Evolutionary conservation across 1,140 invertebrate genomes (phyloP), one percentile per base, ranked within the genome.

Genomic region (Epicauta chinensis): DNA sequence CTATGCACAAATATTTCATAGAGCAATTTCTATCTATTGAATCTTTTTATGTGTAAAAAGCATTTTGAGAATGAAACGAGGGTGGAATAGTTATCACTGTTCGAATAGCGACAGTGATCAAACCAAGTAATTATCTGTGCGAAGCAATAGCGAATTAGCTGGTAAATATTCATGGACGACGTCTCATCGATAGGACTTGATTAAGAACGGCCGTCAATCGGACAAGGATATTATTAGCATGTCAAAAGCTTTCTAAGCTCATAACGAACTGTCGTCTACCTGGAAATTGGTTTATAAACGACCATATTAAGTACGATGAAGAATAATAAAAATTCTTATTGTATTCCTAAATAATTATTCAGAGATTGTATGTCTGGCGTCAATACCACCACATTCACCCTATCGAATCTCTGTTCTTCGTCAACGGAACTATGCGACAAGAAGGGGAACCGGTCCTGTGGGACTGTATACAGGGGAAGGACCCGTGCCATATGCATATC

Each of bases 121-220:
- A 55, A 62, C 57, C 54, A 44, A 45, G 51, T 62, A 54, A 62
- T 62, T 59, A 59, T 59, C 51, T 55, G 23, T 23, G 4, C 7
- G 23, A 41, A 50, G 57, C 60, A 56, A 62, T 59, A 59, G 51
- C 55, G 58, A 62, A 62, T 60, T 62, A 62, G 53, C 51, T 60
- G 51, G 59, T 62, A 62, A 62, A 62, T 62, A 62, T 62, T 62
- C 60, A 62, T 62, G 55, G 54, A 23, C 23, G 23, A 43, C 51
- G 51, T 34, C 49, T 58, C 58, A 52, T 51, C 40, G 43, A 47
- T 23, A 23, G 39, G 55, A 49, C 55, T 60, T 60, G 55, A 60
- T 60, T 56, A 54, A 55, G 49, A 23, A 23, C 23, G 23, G 41
- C 40, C 48, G 54, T 16, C 45, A 47, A 47, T 47, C 35, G 45